Base-by-base conservation (phyloP, 2,888 invertebrate species). In the Mongoloraphidia duomilia region DNA sequence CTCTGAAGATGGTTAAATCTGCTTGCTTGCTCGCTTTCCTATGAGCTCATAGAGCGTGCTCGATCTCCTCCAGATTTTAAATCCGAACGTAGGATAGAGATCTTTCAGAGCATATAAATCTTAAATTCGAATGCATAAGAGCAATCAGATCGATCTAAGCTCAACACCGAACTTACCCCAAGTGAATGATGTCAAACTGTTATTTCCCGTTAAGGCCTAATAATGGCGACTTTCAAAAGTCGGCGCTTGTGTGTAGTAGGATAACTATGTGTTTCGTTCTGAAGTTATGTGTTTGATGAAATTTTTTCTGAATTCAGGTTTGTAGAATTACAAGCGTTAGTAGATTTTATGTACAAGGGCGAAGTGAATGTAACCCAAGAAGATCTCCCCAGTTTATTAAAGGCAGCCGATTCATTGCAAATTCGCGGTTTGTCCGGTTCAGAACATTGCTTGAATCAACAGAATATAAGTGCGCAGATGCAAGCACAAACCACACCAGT, bases 261-360 rank as follows among this genome's bases (percentile, higher is more conserved):
- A n/a, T 51, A 26, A 44, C 13, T 34, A 34, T 1, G 34, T 9
- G 9, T 43, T 8, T 35, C 4, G 26, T 37, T 41, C 43, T 26
- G 13, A 34, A 41, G 34, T 33, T 9, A 37, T 26, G 4, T 12
- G 41, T 50, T n/a, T 38, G 38, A 11, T 44, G 9, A 41, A 13
- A 46, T 40, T 13, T 50, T 53, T 50, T 17, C 53, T 50, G 41
- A 34, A 53, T 54, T 0, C 61, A 77, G 77, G 61, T 80, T 87
- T 62, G 84, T 84, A 70, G 88, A 89, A 60, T 83, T 90, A 67
- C 86, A 89, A 60, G 87, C 87, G 0, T 68, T 90, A 41, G 87
- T 90, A 36, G 88, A 88, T 67, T 90, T 89, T 63, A 90, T 90
- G 89, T 90, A 90, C 66, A 86, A 86, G 61, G 90, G 89, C 0